These are phyloP conservation scores for Drosophila navojoa DNA, from an alignment of 1,140 invertebrate species.

Conservation along the genomic window DNA sequence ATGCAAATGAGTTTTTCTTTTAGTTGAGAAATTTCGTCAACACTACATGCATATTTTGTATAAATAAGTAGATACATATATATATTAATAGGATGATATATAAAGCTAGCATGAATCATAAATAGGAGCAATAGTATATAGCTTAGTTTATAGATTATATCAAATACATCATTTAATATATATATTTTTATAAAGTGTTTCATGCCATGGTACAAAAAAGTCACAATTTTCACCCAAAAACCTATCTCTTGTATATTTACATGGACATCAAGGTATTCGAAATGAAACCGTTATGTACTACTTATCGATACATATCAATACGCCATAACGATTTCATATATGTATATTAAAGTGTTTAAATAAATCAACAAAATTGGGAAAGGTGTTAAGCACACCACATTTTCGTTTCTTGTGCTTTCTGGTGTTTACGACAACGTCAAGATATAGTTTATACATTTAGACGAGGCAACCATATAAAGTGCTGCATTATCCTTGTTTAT, in stretches of 20 bases:
- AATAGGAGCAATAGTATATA: constrained; percentile 41
- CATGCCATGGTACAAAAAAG: constrained; percentile 6
- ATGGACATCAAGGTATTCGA: not conserved
- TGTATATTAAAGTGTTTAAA: not conserved
- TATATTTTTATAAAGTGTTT: constrained; percentile 20
- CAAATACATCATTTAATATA: constrained; percentile 14
- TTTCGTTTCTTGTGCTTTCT: constrained; percentile 13
- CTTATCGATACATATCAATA: not conserved
- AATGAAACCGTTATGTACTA: constrained; percentile 8
- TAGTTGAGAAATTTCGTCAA: constrained; percentile 83
- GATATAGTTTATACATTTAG: constrained; percentile 64
- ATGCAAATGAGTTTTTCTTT: constrained; percentile 86
- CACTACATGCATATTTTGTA: constrained; percentile 57
- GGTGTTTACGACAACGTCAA: constrained; percentile 66
- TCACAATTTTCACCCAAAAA: constrained; percentile 1
- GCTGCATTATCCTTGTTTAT: constrained; percentile 26
- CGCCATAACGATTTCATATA: constrained; percentile 1
- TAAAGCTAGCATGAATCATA: constrained; percentile 71
- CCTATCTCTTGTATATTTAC: constrained; percentile 11
- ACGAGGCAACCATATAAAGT: constrained; percentile 60
- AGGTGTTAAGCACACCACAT: constrained; percentile 5
- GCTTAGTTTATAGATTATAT: constrained; percentile 44
- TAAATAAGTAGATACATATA: constrained; percentile 18
- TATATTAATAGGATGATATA: constrained; percentile 51
- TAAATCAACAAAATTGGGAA: not conserved